These are phyloP conservation scores for Orthosia incerta DNA, from an alignment of 2,888 invertebrate species.

Conservation along the genomic window DNA sequence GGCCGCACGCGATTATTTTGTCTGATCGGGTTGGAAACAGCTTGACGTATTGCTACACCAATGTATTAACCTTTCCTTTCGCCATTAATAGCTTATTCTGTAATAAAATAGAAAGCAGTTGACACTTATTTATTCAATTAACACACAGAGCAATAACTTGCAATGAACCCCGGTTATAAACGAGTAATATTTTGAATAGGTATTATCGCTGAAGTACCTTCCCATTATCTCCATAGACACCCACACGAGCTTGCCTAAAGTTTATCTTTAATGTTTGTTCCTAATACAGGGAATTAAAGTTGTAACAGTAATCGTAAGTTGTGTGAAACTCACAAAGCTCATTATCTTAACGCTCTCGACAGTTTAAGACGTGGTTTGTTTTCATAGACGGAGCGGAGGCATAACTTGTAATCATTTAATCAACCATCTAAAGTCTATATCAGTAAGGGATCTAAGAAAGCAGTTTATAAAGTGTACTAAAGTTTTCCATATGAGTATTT, in stretches of 20 bases:
- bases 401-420: conserved; percentile 2
- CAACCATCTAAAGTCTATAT: neutral
- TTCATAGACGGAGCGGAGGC: neutral
- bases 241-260: neutral
- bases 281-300: conserved; percentile 1
- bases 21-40: neutral
- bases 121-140: conserved; percentile 18
- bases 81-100: neutral
- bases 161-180: neutral
- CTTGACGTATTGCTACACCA: neutral
- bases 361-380: neutral
- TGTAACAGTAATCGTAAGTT: conserved; percentile 14
- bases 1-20: neutral
- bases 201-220: neutral
- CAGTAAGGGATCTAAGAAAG: neutral
- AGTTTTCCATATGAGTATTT: neutral
- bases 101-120: conserved; percentile 2
- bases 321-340: conserved; percentile 4
- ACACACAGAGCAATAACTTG: neutral
- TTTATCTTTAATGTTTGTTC: conserved; percentile 5
- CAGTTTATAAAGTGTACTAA: neutral
- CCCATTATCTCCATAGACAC: neutral
- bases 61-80: neutral
- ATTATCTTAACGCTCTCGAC: conserved; percentile 12
- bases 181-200: neutral